Base-by-base conservation (phyloP, 2,113 vertebrate species). In the Proterorhinus semilunaris region DNA sequence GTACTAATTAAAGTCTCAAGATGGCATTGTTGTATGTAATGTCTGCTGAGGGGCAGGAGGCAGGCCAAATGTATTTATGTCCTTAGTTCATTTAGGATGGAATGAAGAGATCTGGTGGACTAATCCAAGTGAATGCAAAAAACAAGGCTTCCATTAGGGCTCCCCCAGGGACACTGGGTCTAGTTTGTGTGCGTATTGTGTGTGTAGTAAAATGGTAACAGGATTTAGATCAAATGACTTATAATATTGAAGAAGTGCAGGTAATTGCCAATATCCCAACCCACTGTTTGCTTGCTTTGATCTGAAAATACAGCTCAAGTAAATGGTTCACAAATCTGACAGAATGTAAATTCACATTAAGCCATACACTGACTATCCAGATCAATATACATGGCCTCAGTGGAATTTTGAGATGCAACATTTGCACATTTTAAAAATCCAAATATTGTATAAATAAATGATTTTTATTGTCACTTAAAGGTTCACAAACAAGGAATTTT, bases 51-150 rank as follows among this genome's bases (percentile, higher is more conserved):
- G 78, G 81, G 64, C 79, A 74, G 81, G 88, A 89, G 79, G 71
- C 79, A 76, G 71, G 74, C 81, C 86, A 86, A 85, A 90, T 88
- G 87, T 81, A 87, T 89, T 92, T 92, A 90, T 86, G 87, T 76
- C 49, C 87, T 91, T 91, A 87, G 85, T 85, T 87, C 64, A 88
- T 89, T 88, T 68, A 89, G 83, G 86, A 89, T 84, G 80, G 75
- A 78, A 81, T 83, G 83, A 89, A 80, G 84, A 88, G 84, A 75
- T 88, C 83, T 88, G 83, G 76, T 69, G 59, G 52, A 36, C 82
- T 91, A 88, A 91, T 88, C 88, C 81, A 87, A 81, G 74, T 55
- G 76, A 72, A 67, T 64, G 67, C 76, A 57, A 75, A 74, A 81
- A 80, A 84, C 84, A 86, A 80, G 76, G 79, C 69, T 77, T 78